Base-by-base conservation (phyloP, 2,888 invertebrate species). In the Clepsis dumicolana region DNA sequence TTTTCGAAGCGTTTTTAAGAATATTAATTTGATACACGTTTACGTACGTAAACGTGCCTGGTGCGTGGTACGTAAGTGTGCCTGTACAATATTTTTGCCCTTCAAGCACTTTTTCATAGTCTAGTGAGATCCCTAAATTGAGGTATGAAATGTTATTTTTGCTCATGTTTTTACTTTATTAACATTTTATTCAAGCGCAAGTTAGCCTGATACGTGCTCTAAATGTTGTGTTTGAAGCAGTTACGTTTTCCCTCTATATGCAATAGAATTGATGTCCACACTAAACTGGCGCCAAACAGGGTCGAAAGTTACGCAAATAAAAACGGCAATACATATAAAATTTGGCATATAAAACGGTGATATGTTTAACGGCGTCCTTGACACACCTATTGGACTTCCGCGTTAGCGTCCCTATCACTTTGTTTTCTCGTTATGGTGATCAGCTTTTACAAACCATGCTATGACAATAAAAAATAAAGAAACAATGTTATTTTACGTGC, bases 391-490 rank as follows among this genome's bases (percentile, higher is more conserved):
- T 12, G 38, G 18, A 14, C 24, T 25, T 41, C 44, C 54, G n/a
- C 18, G 41, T 35, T 10, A 48, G 21, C 21, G 48, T 48, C 21
- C 21, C 4, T n/a, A 48, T 48, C 48, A 12, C 48, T 48, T 48
- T 48, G 48, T 48, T 48, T 21, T 21, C 3, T 5, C 48, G 52
- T 52, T 52, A 52, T 52, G n/a, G 5, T 52, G 25, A 52, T 52
- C 27, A 52, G 7, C n/a, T 25, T 52, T 52, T 27, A 24, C 52
- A 52, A n/a, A 12, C 25, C 4, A 12, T 27, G 27, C 52, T 41
- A 60, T 29, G 38, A 14, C 52, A 38, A 52, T 65, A 53, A 38
- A 44, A 65, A 53, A 52, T 60, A 35, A 27, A 38, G 4, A 60
- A 65, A 53, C 41, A 24, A 18, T 35, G 8, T 10, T 54, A 16